Evolutionary conservation across 2,113 vertebrate genomes (phyloP).

Genomic region (Lepus timidus): DNA sequence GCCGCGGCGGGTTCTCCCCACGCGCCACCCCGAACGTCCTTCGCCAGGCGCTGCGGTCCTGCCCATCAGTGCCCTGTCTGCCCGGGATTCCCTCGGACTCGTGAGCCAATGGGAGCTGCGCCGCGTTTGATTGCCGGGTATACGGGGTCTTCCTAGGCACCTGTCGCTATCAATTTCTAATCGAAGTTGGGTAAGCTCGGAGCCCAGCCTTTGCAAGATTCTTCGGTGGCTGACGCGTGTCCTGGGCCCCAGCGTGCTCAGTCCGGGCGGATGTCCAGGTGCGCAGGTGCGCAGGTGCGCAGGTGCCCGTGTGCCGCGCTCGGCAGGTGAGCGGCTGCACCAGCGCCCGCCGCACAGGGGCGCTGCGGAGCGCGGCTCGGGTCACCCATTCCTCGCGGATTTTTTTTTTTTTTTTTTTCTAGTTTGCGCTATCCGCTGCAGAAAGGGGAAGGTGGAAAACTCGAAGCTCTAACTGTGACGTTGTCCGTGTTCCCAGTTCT

Average conservation of each 20-base stretch:
- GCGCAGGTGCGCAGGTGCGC: too few relatives aligned
- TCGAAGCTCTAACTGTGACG: accelerated
- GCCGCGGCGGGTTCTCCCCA: too few relatives aligned
- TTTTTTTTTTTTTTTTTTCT: too few relatives aligned
- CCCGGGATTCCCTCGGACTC: neutral
- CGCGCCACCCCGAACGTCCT: too few relatives aligned
- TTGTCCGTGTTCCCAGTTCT: too few relatives aligned
- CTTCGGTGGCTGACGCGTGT: neutral
- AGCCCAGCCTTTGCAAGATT: neutral
- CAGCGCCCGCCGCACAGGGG: too few relatives aligned
- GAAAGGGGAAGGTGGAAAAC: neutral
- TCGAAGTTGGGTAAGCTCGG: neutral
- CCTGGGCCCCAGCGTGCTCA: neutral
- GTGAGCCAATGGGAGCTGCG: neutral
- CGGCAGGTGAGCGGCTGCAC: too few relatives aligned
- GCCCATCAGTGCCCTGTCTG: neutral
- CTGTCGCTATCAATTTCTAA: neutral
- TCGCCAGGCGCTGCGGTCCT: too few relatives aligned
- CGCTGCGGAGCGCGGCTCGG: accelerated
- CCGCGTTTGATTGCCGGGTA: neutral
- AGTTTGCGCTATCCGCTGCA: neutral
- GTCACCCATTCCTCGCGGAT: neutral
- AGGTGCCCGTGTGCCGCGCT: accelerated
- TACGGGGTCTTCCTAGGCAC: neutral
- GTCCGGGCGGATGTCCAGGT: accelerated